These are phyloP conservation scores for Dicrostonyx torquatus DNA, from an alignment of 2,797 vertebrate species.

Conservation along the genomic window DNA sequence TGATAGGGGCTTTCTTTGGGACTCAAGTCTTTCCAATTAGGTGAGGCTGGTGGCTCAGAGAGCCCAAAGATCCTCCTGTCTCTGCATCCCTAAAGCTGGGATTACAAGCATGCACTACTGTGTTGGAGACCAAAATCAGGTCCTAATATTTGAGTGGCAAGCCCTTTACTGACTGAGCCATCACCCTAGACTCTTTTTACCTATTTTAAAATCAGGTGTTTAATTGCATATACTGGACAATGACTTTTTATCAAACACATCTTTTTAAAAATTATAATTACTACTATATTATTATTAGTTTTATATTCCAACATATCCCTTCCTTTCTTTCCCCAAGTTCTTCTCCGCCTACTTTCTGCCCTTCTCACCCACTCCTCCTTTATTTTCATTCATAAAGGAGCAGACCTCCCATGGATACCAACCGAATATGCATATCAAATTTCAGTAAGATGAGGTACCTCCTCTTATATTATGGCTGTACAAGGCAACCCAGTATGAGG, in stretches of 20 bases:
- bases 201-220: background rate
- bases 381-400: too few species aligned
- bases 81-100: background rate
- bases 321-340: too few species aligned
- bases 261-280: background rate
- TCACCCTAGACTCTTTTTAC: background rate
- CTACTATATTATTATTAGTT: too few species aligned
- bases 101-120: background rate
- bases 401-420: too few species aligned
- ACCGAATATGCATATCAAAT: too few species aligned
- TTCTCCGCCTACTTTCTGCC: too few species aligned
- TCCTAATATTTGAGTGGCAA: background rate
- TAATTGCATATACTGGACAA: constrained; percentile 1
- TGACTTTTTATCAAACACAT: background rate
- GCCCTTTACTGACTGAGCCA: background rate
- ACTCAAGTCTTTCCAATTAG: background rate
- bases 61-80: background rate
- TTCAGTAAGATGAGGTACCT: too few species aligned
- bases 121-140: background rate
- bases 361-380: too few species aligned
- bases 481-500: too few species aligned
- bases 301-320: too few species aligned
- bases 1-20: background rate
- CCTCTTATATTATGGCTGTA: too few species aligned
- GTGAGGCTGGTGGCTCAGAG: background rate